A percentile compares a stretch with the other conserved stretches of the same genome.
Evolutionary conservation across 2,888 invertebrate species (phyloP).

Genomic region (Drosophila merina): DNA sequence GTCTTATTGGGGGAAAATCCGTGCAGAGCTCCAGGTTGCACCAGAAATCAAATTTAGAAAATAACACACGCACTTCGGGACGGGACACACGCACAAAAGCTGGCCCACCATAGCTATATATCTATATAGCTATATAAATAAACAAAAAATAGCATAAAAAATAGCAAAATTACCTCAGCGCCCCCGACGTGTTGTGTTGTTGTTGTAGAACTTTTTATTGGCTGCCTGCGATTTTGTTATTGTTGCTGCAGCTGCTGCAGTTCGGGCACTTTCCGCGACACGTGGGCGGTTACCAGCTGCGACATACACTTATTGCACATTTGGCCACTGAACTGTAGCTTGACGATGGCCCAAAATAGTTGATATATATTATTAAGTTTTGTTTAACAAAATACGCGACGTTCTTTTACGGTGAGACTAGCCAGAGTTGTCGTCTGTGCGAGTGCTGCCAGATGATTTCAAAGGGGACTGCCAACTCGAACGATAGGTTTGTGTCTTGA

Average conservation of each 20-base stretch:
- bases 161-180: slow-evolving; percentile 76
- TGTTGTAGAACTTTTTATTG: slow-evolving; percentile 36
- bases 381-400: slow-evolving; percentile 35
- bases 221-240: slow-evolving; percentile 55
- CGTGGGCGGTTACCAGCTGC: slow-evolving; percentile 38
- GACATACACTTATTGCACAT: slow-evolving; percentile 50
- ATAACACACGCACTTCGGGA: slow-evolving; percentile 31
- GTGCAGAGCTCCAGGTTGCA: slow-evolving; percentile 58
- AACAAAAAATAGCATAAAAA: slow-evolving; percentile 68
- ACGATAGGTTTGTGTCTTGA: not conserved
- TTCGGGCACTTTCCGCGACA: slow-evolving; percentile 37
- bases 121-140: slow-evolving; percentile 57
- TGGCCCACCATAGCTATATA: slow-evolving; percentile 47
- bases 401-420: slow-evolving; percentile 21
- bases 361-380: slow-evolving; percentile 29
- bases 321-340: slow-evolving; percentile 11
- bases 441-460: not conserved
- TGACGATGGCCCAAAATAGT: slow-evolving; percentile 12
- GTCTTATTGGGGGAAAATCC: slow-evolving; percentile 8
- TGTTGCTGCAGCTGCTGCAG: slow-evolving; percentile 55
- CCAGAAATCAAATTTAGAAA: slow-evolving; percentile 51
- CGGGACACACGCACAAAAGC: slow-evolving; percentile 25
- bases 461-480: not conserved
- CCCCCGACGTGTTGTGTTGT: slow-evolving; percentile 34
- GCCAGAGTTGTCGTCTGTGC: not conserved